Evolutionary conservation across 2,888 invertebrate species (phyloP).

Genomic region (Podabrus alpinus): DNA sequence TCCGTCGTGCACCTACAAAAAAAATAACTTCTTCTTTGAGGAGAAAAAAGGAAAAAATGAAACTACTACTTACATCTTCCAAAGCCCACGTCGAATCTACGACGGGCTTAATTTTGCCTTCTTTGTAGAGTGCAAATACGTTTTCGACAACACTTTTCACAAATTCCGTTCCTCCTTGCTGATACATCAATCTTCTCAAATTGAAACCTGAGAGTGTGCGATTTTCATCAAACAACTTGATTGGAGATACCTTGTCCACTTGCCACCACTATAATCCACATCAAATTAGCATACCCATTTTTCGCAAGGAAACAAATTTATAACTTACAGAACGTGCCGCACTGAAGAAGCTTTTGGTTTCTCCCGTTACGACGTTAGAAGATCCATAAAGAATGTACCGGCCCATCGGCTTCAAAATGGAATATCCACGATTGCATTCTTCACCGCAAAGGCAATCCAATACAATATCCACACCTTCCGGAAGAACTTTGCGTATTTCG

Average conservation of each 20-base stretch:
- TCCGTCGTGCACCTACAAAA: conserved; percentile 75
- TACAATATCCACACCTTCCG: conserved; percentile 84
- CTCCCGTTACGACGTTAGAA: conserved; percentile 86
- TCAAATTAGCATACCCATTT: background rate
- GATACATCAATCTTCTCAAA: conserved; percentile 80
- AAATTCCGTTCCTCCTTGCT: conserved; percentile 72
- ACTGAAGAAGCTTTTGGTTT: conserved; percentile 90
- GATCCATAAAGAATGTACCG: conserved; percentile 87
- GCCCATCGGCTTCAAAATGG: conserved; percentile 84
- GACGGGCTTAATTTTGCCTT: conserved; percentile 79
- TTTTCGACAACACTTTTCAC: conserved; percentile 72
- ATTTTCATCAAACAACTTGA: conserved; percentile 88
- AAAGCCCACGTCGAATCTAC: conserved; percentile 87
- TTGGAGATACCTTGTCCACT: conserved; percentile 86
- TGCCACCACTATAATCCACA: conserved; percentile 78
- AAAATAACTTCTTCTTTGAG: background rate
- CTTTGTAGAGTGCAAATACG: conserved; percentile 75
- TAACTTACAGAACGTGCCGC: conserved; percentile 83
- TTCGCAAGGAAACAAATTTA: background rate
- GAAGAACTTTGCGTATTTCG: conserved; percentile 79
- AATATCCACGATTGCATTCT: conserved; percentile 84
- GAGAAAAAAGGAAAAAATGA: background rate
- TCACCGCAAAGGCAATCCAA: conserved; percentile 88
- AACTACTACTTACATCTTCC: conserved; percentile 73
- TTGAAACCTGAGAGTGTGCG: conserved; percentile 83